Base-by-base conservation (phyloP, 2,888 invertebrate species). In the Seira musarum region DNA sequence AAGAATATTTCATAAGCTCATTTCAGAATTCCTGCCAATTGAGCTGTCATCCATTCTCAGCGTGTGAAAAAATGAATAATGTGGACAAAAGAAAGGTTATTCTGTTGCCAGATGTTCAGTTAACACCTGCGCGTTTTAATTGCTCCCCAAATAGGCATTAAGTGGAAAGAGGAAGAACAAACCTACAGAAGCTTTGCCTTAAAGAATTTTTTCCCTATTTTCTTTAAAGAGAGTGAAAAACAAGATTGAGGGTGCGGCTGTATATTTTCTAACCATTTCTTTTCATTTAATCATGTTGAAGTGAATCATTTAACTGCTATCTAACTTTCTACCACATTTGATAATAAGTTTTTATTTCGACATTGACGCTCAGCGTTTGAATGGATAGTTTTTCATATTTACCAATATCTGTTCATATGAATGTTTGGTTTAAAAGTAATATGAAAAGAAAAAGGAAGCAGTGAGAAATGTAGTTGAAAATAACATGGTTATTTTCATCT, bases 41-140 rank as follows among this genome's bases (percentile, higher is more conserved):
- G 53, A 53, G 53, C 53, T 53, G 53, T 53, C 53, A 53, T 8
- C 53, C 8, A 30, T 30, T 30, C 30, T 53, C 53, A 17, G 13
- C 17, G 15, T 53, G 53, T 8, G 17, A 17, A 53, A 53, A 53
- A 53, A 53, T 60, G 66, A 71, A 64, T 70, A 70, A 75, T 80
- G 75, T 80, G 80, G 71, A 75, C 70, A 66, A 17, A 24, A 75
- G 71, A 70, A 74, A 10, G 69, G 25, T 40, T 68, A 76, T 49
- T 60, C 21, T 61, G 49, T 46, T 73, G 69, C 77, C 77, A 81
- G 78, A 70, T 81, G 75, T 71, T 70, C 65, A 69, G 65, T 80
- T 82, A 84, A 79, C 84, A 84, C 84, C 84, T 84, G 84, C 76
- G 81, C 78, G 81, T 81, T 84, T 84, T 82, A 84, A 84, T 84